These are phyloP conservation scores for Drosophila neotestacea DNA, from an alignment of 2,888 invertebrate genomes.

Conservation along the genomic window DNA sequence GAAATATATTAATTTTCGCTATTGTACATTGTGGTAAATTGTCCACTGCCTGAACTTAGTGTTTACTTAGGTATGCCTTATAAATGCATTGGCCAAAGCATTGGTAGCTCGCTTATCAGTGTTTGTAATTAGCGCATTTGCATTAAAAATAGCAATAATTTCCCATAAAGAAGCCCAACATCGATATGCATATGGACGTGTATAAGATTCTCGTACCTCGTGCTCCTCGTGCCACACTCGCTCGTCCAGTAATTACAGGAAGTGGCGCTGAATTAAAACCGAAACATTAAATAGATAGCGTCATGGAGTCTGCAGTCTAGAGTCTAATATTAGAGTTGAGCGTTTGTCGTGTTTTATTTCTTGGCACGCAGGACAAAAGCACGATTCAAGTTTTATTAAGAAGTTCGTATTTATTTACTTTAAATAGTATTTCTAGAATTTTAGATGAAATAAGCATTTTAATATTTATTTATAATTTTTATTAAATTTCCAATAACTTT, in stretches of 20 bases:
- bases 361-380: conserved; percentile 9
- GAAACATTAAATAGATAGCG: conserved; percentile 75
- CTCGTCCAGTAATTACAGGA: conserved; percentile 68
- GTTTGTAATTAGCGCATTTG: conserved; percentile 82
- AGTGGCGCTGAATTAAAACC: conserved; percentile 71
- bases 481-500: too few species aligned
- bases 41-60: conserved; percentile 22
- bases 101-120: conserved; percentile 68
- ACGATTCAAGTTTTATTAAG: not conserved
- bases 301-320: conserved; percentile 40
- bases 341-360: not conserved
- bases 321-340: conserved; percentile 34
- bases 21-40: conserved; percentile 17
- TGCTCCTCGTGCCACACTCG: conserved; percentile 28
- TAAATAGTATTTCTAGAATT: too few species aligned
- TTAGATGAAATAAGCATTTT: too few species aligned
- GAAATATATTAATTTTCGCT: not conserved
- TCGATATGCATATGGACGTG: conserved; percentile 33
- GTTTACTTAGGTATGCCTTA: conserved; percentile 63
- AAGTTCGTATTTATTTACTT: not conserved
- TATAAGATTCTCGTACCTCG: conserved; percentile 6
- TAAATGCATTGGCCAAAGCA: conserved; percentile 57
- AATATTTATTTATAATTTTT: too few species aligned
- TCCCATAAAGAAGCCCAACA: conserved; percentile 73
- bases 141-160: conserved; percentile 81